Percentiles rank a stretch among this genome's conserved stretches.
phyloP scores from a whole-genome alignment of 2,797 vertebrate genomes.

The Spheniscus humboldti region DNA sequence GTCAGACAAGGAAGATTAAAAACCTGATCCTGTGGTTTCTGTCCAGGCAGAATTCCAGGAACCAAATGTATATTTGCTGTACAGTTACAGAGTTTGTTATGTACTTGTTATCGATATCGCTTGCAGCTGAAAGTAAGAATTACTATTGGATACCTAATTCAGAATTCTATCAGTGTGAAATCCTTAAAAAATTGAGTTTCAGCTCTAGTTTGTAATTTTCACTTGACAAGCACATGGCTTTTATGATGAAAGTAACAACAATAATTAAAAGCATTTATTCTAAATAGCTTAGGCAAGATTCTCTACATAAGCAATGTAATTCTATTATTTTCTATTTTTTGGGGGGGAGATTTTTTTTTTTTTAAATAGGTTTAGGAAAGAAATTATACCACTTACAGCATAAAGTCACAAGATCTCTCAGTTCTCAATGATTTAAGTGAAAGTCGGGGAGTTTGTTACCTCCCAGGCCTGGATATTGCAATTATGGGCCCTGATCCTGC shows the following conservation, averaged over 20 bases:
- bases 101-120: fast-evolving
- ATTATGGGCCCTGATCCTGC: neutral
- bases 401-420: neutral
- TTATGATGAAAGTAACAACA: neutral
- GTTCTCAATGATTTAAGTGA: neutral
- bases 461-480: neutral
- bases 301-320: neutral
- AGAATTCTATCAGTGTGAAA: neutral
- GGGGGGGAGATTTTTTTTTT: neutral
- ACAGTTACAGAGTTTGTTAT: neutral
- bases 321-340: neutral
- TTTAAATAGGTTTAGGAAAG: neutral
- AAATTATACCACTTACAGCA: neutral
- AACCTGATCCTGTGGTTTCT: neutral
- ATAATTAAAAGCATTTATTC: neutral
- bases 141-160: neutral
- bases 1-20: neutral
- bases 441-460: neutral
- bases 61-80: neutral
- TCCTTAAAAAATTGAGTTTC: neutral
- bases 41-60: neutral
- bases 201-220: neutral
- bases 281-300: neutral
- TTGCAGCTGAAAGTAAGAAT: neutral
- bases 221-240: neutral